phyloP scores from a whole-genome alignment of 1,140 invertebrate species.

The Belonocnema kinseyi region DNA sequence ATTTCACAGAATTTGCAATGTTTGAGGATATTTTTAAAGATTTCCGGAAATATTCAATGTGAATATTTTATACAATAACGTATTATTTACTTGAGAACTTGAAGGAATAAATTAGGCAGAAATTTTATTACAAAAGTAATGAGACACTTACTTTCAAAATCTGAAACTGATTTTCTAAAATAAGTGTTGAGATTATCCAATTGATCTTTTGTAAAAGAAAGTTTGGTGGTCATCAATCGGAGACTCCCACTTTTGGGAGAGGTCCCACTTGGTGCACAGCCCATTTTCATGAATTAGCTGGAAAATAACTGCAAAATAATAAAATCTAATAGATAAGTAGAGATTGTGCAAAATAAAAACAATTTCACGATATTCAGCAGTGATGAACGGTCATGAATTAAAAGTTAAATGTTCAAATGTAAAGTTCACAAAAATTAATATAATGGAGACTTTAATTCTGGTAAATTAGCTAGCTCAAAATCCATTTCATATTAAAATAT shows the following conservation, averaged over 20 bases:
- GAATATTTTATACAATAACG: too few species aligned
- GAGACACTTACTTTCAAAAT: not conserved
- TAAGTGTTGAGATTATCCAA: constrained; percentile 62
- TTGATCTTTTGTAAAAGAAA: constrained; percentile 61
- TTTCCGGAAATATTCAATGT: too few species aligned
- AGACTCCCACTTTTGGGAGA: constrained; percentile 49
- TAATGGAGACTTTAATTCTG: too few species aligned
- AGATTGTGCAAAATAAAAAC: too few species aligned
- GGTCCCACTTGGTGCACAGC: constrained; percentile 51
- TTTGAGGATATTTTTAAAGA: too few species aligned
- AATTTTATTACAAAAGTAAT: not conserved
- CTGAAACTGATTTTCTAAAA: constrained; percentile 43
- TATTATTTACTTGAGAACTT: not conserved
- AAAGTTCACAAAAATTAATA: too few species aligned
- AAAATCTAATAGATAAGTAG: not conserved
- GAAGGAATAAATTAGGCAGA: not conserved
- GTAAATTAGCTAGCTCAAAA: too few species aligned
- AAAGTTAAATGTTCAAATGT: too few species aligned
- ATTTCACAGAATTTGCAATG: too few species aligned
- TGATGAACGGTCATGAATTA: too few species aligned
- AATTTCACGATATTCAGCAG: too few species aligned
- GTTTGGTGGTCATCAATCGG: constrained; percentile 59
- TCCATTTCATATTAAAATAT: too few species aligned
- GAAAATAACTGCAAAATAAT: not conserved
- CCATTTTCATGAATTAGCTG: constrained; percentile 44